phyloP scores from a whole-genome alignment of 2,797 vertebrate species.

The Pygocentrus nattereri region DNA sequence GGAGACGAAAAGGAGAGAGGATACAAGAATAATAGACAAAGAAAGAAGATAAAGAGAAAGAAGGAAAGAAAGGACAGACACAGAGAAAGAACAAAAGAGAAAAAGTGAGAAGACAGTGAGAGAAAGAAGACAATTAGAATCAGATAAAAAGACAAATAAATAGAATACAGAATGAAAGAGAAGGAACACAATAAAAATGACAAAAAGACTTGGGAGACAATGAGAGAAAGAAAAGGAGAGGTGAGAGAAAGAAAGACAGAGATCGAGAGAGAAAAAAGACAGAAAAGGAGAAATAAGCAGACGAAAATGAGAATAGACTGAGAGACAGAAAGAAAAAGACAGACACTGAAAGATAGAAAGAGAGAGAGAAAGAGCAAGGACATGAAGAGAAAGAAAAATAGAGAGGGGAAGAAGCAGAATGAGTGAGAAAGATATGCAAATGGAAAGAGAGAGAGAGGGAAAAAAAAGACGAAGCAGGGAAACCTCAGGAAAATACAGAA shows the following conservation, averaged over 20 bases:
- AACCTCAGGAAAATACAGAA: slow-evolving; percentile 4
- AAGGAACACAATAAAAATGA: too few species aligned
- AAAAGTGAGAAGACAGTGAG: not conserved
- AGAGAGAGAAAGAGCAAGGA: not conserved
- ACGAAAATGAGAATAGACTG: too few species aligned
- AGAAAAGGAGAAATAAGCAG: too few species aligned
- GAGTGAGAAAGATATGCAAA: not conserved
- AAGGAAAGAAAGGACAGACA: not conserved
- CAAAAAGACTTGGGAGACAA: not conserved
- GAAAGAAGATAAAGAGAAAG: not conserved
- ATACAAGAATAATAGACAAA: not conserved
- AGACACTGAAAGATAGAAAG: not conserved
- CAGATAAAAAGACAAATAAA: not conserved
- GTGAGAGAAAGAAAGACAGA: not conserved
- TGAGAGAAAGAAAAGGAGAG: not conserved
- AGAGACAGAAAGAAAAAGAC: not conserved
- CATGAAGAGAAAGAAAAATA: not conserved
- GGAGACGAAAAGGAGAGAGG: not conserved
- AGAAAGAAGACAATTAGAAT: not conserved
- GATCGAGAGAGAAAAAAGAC: not conserved
- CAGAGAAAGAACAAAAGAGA: not conserved
- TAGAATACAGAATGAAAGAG: not conserved
- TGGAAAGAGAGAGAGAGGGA: not conserved
- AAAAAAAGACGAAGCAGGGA: not conserved
- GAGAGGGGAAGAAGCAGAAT: too few species aligned